A percentile compares a stretch with the other conserved stretches of the same genome.
Conservation (phyloP, 2,113 vertebrate species). For the Syngnathus scovelli region DNA sequence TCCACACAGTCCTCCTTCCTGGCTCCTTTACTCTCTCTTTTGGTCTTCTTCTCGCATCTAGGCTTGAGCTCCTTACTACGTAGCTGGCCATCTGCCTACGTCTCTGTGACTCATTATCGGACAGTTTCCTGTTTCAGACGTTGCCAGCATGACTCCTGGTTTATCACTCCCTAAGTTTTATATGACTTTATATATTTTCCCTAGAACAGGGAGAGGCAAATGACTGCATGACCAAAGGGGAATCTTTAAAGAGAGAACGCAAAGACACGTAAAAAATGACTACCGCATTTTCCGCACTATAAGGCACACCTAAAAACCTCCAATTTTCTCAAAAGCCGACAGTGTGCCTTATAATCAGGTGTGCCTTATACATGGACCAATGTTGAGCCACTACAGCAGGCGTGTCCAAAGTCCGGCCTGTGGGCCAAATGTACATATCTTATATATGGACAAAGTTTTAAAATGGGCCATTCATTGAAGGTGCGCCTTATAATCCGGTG, state of each 20-base stretch:
- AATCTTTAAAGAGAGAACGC: not conserved
- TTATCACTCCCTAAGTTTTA: conserved; percentile 39
- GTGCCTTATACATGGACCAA: too few species aligned
- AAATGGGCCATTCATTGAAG: too few species aligned
- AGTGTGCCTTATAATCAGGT: too few species aligned
- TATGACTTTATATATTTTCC: conserved; percentile 12
- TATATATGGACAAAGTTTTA: too few species aligned
- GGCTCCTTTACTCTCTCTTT: not conserved
- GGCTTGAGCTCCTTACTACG: conserved; percentile 7
- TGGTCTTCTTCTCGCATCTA: not conserved
- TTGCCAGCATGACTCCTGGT: conserved; percentile 21
- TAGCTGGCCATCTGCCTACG: conserved; percentile 11
- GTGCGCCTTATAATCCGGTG: too few species aligned
- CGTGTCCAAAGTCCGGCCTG: too few species aligned
- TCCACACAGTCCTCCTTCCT: not conserved
- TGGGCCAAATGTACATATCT: too few species aligned
- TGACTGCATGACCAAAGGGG: not conserved
- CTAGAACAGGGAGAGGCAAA: not conserved
- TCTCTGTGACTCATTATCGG: conserved; percentile 52
- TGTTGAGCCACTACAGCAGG: too few species aligned
- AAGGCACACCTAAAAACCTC: not conserved
- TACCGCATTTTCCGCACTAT: too few species aligned
- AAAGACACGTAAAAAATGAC: not conserved
- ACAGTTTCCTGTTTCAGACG: conserved; percentile 37
- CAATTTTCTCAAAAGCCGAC: too few species aligned